A percentile compares a stretch with the other conserved stretches of the same genome.
Conservation (phyloP, 1,140 invertebrate species). For the Rhopalosiphum padi region DNA sequence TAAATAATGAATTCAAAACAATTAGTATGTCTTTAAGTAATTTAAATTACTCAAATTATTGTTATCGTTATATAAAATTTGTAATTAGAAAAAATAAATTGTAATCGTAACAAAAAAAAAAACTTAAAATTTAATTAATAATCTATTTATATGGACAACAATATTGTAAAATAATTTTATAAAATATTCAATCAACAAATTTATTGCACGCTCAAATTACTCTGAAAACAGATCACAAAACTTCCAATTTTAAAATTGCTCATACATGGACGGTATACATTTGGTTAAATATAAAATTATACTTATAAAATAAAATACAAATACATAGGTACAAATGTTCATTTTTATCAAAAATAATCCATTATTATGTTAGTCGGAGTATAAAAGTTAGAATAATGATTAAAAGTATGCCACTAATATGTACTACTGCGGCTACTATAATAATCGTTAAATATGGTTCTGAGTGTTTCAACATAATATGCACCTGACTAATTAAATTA, state of each 20-base stretch:
- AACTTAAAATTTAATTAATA: not conserved
- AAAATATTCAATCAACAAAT: constrained; percentile 33
- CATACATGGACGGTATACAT: constrained; percentile 39
- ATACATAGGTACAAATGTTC: not conserved
- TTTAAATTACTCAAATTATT: constrained; percentile 23
- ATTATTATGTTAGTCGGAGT: not conserved
- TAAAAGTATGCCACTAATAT: not conserved
- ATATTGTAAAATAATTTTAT: constrained; percentile 23
- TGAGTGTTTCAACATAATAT: not conserved
- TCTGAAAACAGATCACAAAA: constrained; percentile 32
- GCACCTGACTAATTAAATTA: not conserved
- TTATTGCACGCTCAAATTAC: constrained; percentile 39
- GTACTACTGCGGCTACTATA: not conserved
- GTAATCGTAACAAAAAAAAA: constrained; percentile 44
- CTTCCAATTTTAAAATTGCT: not conserved
- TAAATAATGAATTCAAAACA: constrained; percentile 49
- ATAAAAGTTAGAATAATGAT: not conserved
- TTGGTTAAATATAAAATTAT: not conserved
- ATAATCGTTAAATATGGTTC: not conserved
- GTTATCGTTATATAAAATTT: constrained; percentile 23
- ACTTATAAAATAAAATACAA: not conserved
- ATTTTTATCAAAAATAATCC: not conserved
- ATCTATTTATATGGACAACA: constrained; percentile 26
- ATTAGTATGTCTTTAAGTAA: constrained; percentile 1
- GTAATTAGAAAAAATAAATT: not conserved